Evolutionary conservation across 2,113 vertebrate genomes (phyloP), one percentile per base, ranked within the genome.

Genomic region (Desmodus rotundus): DNA sequence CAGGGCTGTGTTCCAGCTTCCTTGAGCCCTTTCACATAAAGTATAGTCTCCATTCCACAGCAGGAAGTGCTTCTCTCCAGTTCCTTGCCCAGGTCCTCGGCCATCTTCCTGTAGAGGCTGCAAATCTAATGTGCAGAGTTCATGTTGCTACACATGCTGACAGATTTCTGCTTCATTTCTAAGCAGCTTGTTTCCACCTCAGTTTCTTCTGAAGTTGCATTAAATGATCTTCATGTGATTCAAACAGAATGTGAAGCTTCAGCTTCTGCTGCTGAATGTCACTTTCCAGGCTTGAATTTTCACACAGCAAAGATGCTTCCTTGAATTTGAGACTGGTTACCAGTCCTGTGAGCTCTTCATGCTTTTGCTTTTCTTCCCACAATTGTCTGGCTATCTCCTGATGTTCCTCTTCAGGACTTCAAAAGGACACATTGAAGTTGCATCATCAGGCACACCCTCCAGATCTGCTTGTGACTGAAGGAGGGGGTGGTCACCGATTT

Each of bases 141-240:
- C 74, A 20, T 33, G 28, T 50, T 20, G 50, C 45, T 77, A n/a
- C 31, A 77, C 17, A n/a, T 12, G 17, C 5, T 50, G 74, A 50
- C 45, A 77, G 12, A 31, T 2, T 8, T 28, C 67, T 50, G 16
- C 80, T 87, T 14, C 1, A 2, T 16, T 38, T 85, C 72, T 74
- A 67, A 45, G 22, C 5, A 2, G 19, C 0, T 5, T 28, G 0
- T 61, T 26, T 94, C 83, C 56, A 58, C 65, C 36, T n/a, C 45
- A 11, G 16, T 19, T 45, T 72, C 47, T 56, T 65, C 78, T 31
- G 16, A 41, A 47, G 17, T 10, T 19, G 45, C 5, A 0, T 1
- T 22, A n/a, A 0, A 0, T 4, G 20, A 50, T 50, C 65, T 54
- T 31, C 14, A 15, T 3, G 28, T 1, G 7, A 45, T 20, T 54